phyloP scores from a whole-genome alignment of 2,113 vertebrate species.

The Anas platyrhynchos region DNA sequence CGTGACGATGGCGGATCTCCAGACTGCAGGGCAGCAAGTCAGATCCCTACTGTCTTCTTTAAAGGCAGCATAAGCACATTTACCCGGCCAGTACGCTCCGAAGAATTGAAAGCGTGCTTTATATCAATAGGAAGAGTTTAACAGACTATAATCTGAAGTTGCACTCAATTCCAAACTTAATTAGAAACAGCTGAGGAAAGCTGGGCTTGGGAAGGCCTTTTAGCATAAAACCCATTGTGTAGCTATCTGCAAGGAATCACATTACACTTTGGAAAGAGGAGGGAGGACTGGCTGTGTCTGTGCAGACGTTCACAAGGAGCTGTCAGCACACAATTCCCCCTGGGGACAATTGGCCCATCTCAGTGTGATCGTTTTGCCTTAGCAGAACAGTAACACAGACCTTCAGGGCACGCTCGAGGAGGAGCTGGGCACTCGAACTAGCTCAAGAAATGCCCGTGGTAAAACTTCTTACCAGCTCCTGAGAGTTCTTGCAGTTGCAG shows the following conservation, averaged over 20 bases:
- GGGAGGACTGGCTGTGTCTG: not conserved
- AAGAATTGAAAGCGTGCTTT: not conserved
- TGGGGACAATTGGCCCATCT: accelerated
- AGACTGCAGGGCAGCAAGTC: not conserved
- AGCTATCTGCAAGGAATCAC: not conserved
- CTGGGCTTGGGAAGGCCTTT: not conserved
- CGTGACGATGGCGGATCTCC: not conserved
- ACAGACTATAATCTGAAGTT: not conserved
- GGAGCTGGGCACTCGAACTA: not conserved
- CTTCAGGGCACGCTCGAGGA: not conserved
- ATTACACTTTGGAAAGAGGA: not conserved
- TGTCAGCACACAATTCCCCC: not conserved
- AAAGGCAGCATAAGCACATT: not conserved
- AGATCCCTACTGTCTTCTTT: not conserved
- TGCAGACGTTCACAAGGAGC: accelerated
- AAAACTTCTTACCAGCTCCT: not conserved
- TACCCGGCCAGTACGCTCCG: not conserved
- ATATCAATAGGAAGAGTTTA: not conserved
- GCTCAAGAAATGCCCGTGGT: accelerated
- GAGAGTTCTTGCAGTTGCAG: not conserved
- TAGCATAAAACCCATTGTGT: not conserved
- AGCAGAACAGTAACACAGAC: not conserved
- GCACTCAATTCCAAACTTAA: not conserved
- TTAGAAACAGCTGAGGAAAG: not conserved
- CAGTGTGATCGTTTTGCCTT: not conserved